Conservation (phyloP, 2,113 vertebrate species). For the Petrocephalus microphthalmus region DNA sequence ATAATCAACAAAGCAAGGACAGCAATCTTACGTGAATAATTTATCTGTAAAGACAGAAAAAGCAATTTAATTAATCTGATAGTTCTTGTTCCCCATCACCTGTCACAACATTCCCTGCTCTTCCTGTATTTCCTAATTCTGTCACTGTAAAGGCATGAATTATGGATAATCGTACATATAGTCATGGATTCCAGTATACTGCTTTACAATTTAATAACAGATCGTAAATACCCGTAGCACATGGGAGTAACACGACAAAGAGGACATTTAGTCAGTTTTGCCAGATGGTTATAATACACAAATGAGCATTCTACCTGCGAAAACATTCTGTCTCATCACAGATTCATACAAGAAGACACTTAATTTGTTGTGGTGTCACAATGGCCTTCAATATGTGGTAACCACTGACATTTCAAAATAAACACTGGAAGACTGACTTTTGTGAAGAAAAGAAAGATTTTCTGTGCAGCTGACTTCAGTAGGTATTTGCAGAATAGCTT, state of each 20-base stretch:
- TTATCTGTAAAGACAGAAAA: conserved; percentile 31
- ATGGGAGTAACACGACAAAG: not conserved
- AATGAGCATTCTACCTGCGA: not conserved
- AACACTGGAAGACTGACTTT: not conserved
- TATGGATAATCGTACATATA: not conserved
- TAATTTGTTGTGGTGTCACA: not conserved
- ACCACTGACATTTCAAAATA: not conserved
- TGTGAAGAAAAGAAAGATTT: not conserved
- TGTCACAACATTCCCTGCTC: conserved; percentile 26
- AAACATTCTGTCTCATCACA: not conserved
- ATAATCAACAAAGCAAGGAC: not conserved
- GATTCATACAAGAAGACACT: not conserved
- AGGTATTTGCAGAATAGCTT: not conserved
- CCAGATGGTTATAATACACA: not conserved
- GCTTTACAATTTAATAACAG: not conserved
- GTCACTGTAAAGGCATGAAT: conserved; percentile 12
- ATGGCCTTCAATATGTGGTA: not conserved
- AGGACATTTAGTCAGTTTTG: not conserved
- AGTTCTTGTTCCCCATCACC: conserved; percentile 30
- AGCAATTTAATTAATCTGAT: conserved; percentile 41
- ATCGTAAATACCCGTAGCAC: not conserved
- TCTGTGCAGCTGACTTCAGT: not conserved
- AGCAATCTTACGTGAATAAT: not conserved
- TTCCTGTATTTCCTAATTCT: conserved; percentile 25
- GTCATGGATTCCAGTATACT: not conserved